phyloP scores from a whole-genome alignment of 2,797 vertebrate genomes.

The Notolabrus celidotus region DNA sequence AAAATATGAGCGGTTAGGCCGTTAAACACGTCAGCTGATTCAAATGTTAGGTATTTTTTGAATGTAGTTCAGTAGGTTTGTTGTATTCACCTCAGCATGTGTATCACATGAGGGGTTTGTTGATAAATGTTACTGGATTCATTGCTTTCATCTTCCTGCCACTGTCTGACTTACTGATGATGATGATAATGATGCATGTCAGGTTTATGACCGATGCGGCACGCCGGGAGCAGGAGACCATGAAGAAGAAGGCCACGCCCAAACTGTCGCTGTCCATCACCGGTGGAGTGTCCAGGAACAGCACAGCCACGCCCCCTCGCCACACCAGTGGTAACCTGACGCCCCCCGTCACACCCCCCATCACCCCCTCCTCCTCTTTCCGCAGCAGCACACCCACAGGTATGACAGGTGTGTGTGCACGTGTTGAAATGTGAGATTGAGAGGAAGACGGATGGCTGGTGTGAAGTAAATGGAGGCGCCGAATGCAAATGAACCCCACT shows the following conservation, averaged over 20 bases:
- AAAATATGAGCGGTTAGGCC: too few species aligned
- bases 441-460: conserved; percentile 29
- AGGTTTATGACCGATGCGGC: conserved; percentile 99
- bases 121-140: not conserved
- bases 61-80: too few species aligned
- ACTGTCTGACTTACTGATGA: not conserved
- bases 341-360: conserved; percentile 98
- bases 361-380: conserved; percentile 98
- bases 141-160: too few species aligned
- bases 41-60: too few species aligned
- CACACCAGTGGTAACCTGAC: conserved; percentile 99
- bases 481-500: conserved; percentile 21
- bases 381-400: conserved; percentile 99
- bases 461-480: conserved; percentile 30
- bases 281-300: conserved; percentile 94
- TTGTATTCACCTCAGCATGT: too few species aligned
- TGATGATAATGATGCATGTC: not conserved
- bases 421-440: conserved; percentile 16
- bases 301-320: conserved; percentile 96
- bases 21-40: too few species aligned
- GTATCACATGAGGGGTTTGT: not conserved
- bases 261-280: conserved; percentile 96
- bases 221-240: conserved; percentile 95
- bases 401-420: conserved; percentile 75
- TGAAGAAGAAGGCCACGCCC: conserved; percentile 97